phyloP scores from a whole-genome alignment of 2,888 invertebrate species.

The Callinectes sapidus region DNA sequence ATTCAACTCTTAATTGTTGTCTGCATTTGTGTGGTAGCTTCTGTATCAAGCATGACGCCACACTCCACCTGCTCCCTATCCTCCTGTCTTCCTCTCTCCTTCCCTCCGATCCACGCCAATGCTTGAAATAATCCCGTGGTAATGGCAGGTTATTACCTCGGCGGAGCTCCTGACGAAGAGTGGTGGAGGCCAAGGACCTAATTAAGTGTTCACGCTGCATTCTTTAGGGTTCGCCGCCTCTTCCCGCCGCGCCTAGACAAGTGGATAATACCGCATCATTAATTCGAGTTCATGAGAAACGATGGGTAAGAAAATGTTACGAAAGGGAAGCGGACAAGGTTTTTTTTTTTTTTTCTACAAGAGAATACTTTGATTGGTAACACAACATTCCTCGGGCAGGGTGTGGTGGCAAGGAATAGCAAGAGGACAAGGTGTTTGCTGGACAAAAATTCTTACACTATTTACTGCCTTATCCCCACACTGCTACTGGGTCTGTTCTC shows the following conservation, averaged over 20 bases:
- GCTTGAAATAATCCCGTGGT: neutral
- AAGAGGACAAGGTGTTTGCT: neutral
- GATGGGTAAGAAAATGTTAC: constrained; percentile 11
- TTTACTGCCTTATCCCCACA: neutral
- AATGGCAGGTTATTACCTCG: neutral
- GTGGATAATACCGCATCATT: neutral
- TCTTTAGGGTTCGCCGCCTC: neutral
- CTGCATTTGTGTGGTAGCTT: neutral
- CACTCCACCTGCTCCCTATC: neutral
- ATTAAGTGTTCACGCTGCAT: neutral
- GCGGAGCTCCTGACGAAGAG: neutral
- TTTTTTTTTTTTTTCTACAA: neutral
- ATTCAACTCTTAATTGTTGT: neutral
- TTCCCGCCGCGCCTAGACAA: neutral
- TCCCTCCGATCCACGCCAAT: neutral
- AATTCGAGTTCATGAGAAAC: neutral
- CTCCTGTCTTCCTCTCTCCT: neutral
- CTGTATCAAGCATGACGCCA: neutral
- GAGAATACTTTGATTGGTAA: neutral
- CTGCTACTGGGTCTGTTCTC: neutral
- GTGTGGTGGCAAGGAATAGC: neutral
- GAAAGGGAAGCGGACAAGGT: neutral
- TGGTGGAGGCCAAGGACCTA: neutral
- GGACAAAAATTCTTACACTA: neutral
- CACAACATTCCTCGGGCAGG: neutral